Conservation (phyloP, 2,888 invertebrate genomes). For the Rosalia funebris region DNA sequence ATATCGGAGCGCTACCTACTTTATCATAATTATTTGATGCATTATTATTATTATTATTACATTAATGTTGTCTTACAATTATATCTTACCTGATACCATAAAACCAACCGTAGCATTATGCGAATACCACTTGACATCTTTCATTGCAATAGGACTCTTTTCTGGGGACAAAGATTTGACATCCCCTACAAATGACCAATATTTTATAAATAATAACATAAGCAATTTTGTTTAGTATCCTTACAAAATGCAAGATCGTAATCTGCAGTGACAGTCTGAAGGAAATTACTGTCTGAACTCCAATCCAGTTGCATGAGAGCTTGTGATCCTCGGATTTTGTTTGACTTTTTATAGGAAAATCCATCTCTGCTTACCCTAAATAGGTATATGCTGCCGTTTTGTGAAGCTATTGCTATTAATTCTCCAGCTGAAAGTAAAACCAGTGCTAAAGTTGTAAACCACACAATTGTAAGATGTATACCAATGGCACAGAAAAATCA, state of each 20-base stretch:
- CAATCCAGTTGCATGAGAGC: slow-evolving; percentile 89
- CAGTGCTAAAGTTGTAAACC: too few species aligned
- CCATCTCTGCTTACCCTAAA: slow-evolving; percentile 90
- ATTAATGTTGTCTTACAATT: neutral
- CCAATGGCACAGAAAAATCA: too few species aligned
- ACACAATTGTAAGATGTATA: too few species aligned
- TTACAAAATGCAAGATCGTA: slow-evolving; percentile 89
- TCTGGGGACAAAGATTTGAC: slow-evolving; percentile 88
- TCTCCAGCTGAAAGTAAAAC: slow-evolving; percentile 76
- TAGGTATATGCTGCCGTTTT: slow-evolving; percentile 85
- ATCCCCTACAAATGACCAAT: slow-evolving; percentile 74
- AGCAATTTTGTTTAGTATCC: slow-evolving; percentile 51
- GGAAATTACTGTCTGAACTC: slow-evolving; percentile 88
- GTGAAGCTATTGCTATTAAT: slow-evolving; percentile 87
- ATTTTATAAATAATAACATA: slow-evolving; percentile 13
- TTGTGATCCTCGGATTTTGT: slow-evolving; percentile 87
- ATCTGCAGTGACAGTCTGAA: slow-evolving; percentile 91
- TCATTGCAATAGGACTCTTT: slow-evolving; percentile 89
- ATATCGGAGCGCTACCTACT: too few species aligned
- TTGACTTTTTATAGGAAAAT: slow-evolving; percentile 88
- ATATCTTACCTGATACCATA: slow-evolving; percentile 78
- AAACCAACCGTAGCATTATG: slow-evolving; percentile 89
- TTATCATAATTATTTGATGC: too few species aligned
- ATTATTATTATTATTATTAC: neutral
- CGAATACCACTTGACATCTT: slow-evolving; percentile 90